Evolutionary conservation across 2,888 invertebrate species (phyloP), one percentile per base, ranked within the genome.

Genomic region (Neoitamus cyanurus): DNA sequence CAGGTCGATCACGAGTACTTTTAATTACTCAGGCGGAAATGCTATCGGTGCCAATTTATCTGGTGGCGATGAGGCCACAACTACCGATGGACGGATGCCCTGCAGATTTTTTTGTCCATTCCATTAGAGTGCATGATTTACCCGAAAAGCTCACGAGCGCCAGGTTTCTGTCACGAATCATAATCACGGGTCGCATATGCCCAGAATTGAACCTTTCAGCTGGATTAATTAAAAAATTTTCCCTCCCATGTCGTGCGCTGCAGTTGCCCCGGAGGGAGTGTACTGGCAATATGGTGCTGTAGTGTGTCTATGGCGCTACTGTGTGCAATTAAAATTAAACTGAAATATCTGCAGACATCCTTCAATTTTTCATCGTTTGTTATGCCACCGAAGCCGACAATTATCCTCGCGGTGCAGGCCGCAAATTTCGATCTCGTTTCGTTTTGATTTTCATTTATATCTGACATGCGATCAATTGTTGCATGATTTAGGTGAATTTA

Each of bases 281-380:
- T 3, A 37, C 9, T 9, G 13, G 6, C 37, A 70, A 70, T 70
- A 30, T 30, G 31, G 36, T 73, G 20, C 20, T 73, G 37, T 15
- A 25, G 20, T 73, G 25, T 36, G 20, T 42, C 58, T 58, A 58
- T 28, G 75, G n/a, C 34, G 75, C 75, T 75, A 75, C 75, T 75
- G 75, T 75, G 6, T 75, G 20, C 58, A 75, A 75, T 75, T 75
- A 75, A 75, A 75, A 75, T 34, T 28, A 42, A 75, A 58, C 58
- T 37, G 9, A 37, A 75, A 37, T 75, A 75, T 37, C 42, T 75
- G 75, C 42, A 42, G 42, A 75, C 75, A 75, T 75, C 75, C 75
- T 42, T 75, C 75, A 42, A 73, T 73, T 73, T 73, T 75, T 42
- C 42, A 75, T 75, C 37, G 75, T 75, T 75, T 73, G 73, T 36